Conservation (phyloP, 2,797 vertebrate species). For the Serranus cabrilla region DNA sequence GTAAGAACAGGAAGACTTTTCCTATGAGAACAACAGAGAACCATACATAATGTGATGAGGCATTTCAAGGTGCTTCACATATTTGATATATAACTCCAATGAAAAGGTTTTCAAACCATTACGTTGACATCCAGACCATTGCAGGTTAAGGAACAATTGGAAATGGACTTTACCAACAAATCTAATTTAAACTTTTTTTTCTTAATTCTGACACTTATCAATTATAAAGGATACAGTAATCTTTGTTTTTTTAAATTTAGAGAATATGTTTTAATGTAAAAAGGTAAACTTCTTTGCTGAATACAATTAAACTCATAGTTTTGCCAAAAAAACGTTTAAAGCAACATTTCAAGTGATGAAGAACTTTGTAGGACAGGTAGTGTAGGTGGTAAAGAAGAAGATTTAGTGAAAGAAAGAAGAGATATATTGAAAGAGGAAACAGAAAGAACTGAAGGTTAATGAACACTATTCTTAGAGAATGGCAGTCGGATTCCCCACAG, state of each 20-base stretch:
- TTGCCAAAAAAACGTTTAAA: not conserved
- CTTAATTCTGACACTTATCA: not conserved
- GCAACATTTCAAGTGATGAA: not conserved
- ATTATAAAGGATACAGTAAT: not conserved
- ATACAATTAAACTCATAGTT: not conserved
- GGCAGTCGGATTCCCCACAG: slow-evolving; percentile 23
- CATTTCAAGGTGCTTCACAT: not conserved
- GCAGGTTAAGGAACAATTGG: not conserved
- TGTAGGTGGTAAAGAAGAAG: not conserved
- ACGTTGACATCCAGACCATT: not conserved
- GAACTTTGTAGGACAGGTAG: not conserved
- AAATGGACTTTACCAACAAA: not conserved
- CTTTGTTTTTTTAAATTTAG: not conserved
- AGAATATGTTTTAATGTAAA: not conserved
- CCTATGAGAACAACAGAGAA: not conserved
- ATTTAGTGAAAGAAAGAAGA: not conserved
- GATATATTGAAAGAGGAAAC: slow-evolving; percentile 2
- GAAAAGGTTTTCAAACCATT: not conserved
- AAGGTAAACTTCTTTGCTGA: too few relatives aligned
- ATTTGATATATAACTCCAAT: not conserved
- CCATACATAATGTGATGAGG: not conserved
- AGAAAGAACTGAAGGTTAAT: slow-evolving; percentile 39
- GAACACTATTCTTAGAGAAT: slow-evolving; percentile 47
- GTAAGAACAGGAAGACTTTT: not conserved
- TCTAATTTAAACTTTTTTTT: not conserved